Conservation (phyloP, 2,113 vertebrate genomes). For the Myodes glareolus region DNA sequence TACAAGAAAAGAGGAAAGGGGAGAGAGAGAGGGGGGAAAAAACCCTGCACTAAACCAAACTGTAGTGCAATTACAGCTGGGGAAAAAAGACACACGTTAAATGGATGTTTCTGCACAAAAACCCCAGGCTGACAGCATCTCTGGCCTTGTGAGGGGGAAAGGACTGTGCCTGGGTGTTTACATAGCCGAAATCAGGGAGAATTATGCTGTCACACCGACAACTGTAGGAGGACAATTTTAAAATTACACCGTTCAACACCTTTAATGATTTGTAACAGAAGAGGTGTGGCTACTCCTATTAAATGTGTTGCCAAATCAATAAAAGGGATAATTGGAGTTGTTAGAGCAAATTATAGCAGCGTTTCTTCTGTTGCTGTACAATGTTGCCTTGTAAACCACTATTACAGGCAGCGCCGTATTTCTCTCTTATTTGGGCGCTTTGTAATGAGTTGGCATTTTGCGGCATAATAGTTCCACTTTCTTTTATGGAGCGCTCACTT, state of each 20-base stretch:
- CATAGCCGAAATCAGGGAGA: constrained; percentile 94
- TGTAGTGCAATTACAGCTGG: constrained; percentile 88
- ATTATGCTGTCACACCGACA: constrained; percentile 98
- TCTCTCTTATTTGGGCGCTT: constrained; percentile 93
- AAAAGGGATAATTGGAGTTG: constrained; percentile 99
- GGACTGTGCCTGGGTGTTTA: constrained; percentile 94
- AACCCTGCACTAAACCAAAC: constrained; percentile 60
- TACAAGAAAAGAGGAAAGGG: constrained; percentile 63
- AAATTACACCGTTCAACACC: constrained; percentile 99
- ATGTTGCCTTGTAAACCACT: constrained; percentile 98
- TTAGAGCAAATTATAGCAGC: constrained; percentile 99
- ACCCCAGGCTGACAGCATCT: constrained; percentile 79
- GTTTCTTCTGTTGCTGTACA: constrained; percentile 97
- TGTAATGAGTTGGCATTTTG: constrained; percentile 97
- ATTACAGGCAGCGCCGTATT: constrained; percentile 94
- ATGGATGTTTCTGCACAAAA: constrained; percentile 90
- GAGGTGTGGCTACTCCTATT: constrained; percentile 99
- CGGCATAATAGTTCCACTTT: constrained; percentile 96
- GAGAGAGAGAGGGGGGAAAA: accelerated
- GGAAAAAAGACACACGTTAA: constrained; percentile 82
- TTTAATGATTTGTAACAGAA: constrained; percentile 98
- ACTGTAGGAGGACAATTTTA: constrained; percentile 96
- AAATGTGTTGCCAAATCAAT: constrained; percentile 99
- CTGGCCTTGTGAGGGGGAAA: constrained; percentile 89
- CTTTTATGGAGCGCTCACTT: constrained; percentile 97